Conservation (phyloP, 2,797 vertebrate species). For the Galaxias olidus region DNA sequence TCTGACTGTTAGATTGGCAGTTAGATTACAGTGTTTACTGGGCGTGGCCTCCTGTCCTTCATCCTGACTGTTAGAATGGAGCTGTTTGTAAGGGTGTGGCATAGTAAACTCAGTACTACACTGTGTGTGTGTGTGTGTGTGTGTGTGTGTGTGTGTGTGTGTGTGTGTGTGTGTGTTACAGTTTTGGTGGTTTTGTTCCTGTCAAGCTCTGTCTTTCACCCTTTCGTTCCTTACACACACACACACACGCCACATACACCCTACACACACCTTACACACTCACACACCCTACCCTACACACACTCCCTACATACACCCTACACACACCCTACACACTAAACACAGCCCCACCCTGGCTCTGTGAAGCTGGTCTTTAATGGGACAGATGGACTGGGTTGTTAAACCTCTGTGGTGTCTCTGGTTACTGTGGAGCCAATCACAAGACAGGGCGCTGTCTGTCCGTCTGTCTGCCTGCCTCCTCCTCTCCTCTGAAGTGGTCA, state of each 20-base stretch:
- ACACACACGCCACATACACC: neutral
- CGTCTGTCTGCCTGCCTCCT: too few species aligned
- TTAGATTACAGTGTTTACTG: neutral
- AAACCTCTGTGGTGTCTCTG: too few species aligned
- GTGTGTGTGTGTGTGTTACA: neutral
- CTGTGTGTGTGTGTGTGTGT: slow-evolving; percentile 11
- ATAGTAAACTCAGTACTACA: too few species aligned
- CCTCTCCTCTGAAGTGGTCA: too few species aligned
- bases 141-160: slow-evolving; percentile 16
- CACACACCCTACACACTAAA: slow-evolving; percentile 4
- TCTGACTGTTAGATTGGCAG: slow-evolving; percentile 4
- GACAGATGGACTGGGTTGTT: too few species aligned
- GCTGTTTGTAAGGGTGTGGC: slow-evolving; percentile 24
- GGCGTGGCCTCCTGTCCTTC: slow-evolving; percentile 13
- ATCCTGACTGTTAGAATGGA: slow-evolving; percentile 7
- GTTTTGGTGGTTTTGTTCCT: too few species aligned
- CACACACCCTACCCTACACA: too few species aligned
- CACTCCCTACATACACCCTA: neutral
- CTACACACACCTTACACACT: neutral
- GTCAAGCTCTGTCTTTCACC: too few species aligned
- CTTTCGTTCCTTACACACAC: neutral
- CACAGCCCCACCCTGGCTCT: neutral
- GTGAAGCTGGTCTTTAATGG: too few species aligned
- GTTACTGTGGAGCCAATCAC: too few species aligned
- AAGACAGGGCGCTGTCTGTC: too few species aligned